Conservation (phyloP, 2,888 invertebrate genomes). For the Scrobipalpa costella region DNA sequence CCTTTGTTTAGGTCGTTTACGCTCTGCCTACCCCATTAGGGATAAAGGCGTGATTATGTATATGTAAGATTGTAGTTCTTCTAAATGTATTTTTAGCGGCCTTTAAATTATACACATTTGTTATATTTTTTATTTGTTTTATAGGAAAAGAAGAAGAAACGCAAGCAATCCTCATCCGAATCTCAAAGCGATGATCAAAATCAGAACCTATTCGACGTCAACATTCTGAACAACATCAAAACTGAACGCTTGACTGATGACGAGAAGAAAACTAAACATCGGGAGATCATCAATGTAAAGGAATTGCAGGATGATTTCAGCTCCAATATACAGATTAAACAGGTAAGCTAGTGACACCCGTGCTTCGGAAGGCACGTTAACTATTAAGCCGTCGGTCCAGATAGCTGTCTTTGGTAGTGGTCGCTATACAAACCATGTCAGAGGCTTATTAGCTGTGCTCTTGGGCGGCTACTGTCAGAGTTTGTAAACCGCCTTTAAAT, state of each 20-base stretch:
- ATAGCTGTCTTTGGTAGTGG: too few species aligned
- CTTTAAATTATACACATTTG: too few species aligned
- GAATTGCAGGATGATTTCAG: constrained; percentile 73
- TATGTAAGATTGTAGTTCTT: too few species aligned
- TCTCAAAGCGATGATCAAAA: constrained; percentile 55
- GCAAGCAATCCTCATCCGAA: constrained; percentile 54
- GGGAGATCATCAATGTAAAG: constrained; percentile 73
- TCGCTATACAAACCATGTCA: too few species aligned
- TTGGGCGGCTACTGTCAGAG: too few species aligned
- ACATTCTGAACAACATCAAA: constrained; percentile 72
- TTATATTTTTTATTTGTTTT: too few species aligned
- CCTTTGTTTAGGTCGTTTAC: too few species aligned
- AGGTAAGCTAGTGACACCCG: constrained; percentile 29
- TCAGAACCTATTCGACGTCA: constrained; percentile 57
- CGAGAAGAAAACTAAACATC: constrained; percentile 48
- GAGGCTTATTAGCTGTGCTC: background rate
- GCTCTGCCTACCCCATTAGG: too few species aligned
- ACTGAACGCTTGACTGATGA: constrained; percentile 70
- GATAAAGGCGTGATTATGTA: too few species aligned
- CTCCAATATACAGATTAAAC: constrained; percentile 63
- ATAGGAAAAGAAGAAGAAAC: constrained; percentile 47
- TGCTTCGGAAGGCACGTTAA: background rate
- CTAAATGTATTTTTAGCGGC: too few species aligned
- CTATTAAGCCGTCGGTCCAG: too few species aligned
- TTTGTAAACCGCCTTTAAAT: too few species aligned